Evolutionary conservation across 2,888 invertebrate species (phyloP).

Genomic region (Ornithoptera priamus): DNA sequence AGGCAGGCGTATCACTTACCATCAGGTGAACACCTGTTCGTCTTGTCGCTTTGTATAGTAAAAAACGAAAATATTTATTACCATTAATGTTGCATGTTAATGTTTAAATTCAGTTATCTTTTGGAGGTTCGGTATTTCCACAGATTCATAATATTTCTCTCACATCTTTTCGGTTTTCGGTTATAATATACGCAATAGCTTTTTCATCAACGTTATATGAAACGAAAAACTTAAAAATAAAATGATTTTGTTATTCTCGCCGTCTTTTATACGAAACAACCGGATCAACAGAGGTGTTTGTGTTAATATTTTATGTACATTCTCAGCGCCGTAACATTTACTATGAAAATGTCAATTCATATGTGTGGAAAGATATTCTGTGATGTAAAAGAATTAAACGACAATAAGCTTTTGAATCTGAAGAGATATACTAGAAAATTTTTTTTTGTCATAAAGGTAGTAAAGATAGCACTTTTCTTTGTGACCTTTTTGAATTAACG

Average conservation of each 20-base stretch:
- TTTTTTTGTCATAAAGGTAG: not conserved
- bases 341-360: conserved; percentile 2
- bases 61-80: not conserved
- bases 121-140: not conserved
- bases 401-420: not conserved
- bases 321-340: not conserved
- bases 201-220: not conserved
- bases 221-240: not conserved
- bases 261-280: not conserved
- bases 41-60: not conserved
- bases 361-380: conserved; percentile 1
- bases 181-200: not conserved
- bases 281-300: not conserved
- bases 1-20: no score
- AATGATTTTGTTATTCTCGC: not conserved
- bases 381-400: not conserved
- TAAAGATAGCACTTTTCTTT: not conserved
- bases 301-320: not conserved
- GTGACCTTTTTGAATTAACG: no score
- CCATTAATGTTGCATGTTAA: not conserved
- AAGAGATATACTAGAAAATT: not conserved
- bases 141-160: not conserved
- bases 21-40: no score
- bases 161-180: no score
- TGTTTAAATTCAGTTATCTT: not conserved